Conservation (phyloP, 2,113 vertebrate genomes). For the Hirundichthys speculiger region DNA sequence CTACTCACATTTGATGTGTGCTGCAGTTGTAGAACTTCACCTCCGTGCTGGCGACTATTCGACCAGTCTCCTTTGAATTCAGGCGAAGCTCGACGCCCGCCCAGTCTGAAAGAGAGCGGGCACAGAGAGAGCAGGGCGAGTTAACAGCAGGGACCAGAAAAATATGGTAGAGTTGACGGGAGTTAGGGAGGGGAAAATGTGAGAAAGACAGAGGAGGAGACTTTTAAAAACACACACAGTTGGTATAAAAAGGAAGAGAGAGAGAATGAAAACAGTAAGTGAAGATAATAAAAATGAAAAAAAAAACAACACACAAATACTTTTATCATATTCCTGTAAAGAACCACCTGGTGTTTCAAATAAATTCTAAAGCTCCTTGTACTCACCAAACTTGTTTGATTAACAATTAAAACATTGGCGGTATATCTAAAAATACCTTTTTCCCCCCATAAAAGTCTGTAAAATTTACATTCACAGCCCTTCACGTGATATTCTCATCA, state of each 20-base stretch:
- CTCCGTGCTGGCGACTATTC: slow-evolving; percentile 93
- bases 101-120: slow-evolving; percentile 84
- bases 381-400: slow-evolving; percentile 34
- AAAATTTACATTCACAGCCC: slow-evolving; percentile 12
- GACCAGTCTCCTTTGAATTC: slow-evolving; percentile 91
- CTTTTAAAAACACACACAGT: not conserved
- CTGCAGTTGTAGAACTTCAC: slow-evolving; percentile 99
- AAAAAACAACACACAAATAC: slow-evolving; percentile 31
- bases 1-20: slow-evolving; percentile 91
- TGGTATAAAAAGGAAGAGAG: not conserved
- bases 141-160: not conserved
- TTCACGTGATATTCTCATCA: not conserved
- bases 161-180: too few relatives aligned
- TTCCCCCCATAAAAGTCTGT: not conserved
- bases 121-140: not conserved
- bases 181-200: not conserved
- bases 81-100: slow-evolving; percentile 89
- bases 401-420: slow-evolving; percentile 28
- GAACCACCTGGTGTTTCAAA: slow-evolving; percentile 67
- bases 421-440: slow-evolving; percentile 14
- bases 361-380: slow-evolving; percentile 51
- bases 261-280: slow-evolving; percentile 35
- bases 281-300: slow-evolving; percentile 47
- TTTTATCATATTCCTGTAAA: slow-evolving; percentile 64
- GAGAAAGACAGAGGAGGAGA: not conserved